Conservation (phyloP, 2,113 vertebrate genomes). For the Pachypanchax playfairii region DNA sequence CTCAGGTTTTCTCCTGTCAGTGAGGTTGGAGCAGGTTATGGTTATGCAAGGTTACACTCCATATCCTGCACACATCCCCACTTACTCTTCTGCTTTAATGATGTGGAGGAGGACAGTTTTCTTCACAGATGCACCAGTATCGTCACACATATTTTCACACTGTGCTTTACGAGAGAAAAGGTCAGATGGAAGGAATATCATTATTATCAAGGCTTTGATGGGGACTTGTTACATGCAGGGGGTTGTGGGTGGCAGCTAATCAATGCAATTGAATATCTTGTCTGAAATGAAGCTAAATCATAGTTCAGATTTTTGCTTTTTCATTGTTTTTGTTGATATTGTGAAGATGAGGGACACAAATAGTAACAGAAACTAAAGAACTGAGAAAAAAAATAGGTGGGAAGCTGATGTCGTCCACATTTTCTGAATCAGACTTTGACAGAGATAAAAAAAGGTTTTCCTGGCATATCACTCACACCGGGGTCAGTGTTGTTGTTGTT, state of each 20-base stretch:
- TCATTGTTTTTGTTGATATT: slow-evolving; percentile 3
- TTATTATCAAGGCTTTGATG: slow-evolving; percentile 20
- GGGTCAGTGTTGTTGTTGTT: slow-evolving; percentile 1
- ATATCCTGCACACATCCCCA: slow-evolving; percentile 39
- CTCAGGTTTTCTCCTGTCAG: slow-evolving; percentile 13
- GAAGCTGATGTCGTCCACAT: slow-evolving; percentile 10
- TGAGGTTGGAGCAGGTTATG: slow-evolving; percentile 8
- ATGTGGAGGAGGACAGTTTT: slow-evolving; percentile 67
- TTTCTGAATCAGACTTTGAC: slow-evolving; percentile 3
- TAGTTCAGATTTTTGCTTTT: neutral
- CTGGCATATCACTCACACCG: neutral
- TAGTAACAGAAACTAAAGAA: neutral
- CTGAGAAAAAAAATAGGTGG: slow-evolving; percentile 4
- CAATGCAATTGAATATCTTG: neutral
- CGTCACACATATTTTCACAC: slow-evolving; percentile 26
- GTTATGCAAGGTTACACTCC: slow-evolving; percentile 35
- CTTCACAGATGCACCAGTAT: slow-evolving; percentile 23
- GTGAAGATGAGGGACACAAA: slow-evolving; percentile 19
- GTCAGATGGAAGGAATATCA: slow-evolving; percentile 14
- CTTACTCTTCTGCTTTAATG: slow-evolving; percentile 58
- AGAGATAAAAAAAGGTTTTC: slow-evolving; percentile 3
- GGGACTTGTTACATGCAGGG: neutral
- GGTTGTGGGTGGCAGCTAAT: neutral
- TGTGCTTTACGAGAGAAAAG: slow-evolving; percentile 25
- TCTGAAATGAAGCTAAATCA: neutral